Evolutionary conservation across 2,888 invertebrate species (phyloP).

Genomic region (Cryptocephalus moraei): DNA sequence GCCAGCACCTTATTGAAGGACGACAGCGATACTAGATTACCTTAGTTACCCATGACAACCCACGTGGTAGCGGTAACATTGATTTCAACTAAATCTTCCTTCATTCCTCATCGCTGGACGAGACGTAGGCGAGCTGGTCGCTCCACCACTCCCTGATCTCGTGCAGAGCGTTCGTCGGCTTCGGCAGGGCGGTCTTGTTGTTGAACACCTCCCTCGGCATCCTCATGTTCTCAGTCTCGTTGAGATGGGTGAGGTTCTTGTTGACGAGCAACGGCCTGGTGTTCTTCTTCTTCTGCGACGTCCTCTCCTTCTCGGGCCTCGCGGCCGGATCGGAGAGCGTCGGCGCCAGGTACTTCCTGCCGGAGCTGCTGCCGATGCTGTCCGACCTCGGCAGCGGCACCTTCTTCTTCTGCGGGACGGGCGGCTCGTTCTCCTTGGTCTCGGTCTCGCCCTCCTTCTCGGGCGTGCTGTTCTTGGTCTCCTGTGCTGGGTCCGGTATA

Average conservation of each 20-base stretch:
- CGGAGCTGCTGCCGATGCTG: constrained; percentile 68
- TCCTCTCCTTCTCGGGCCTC: constrained; percentile 45
- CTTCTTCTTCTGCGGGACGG: constrained; percentile 23
- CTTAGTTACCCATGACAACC: too few species aligned
- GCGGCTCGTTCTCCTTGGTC: constrained; percentile 38
- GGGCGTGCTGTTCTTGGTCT: constrained; percentile 48
- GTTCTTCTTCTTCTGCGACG: constrained; percentile 40
- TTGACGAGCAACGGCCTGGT: constrained; percentile 38
- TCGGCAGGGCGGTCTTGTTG: constrained; percentile 40
- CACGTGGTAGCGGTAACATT: too few species aligned
- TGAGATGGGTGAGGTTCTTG: constrained; percentile 44
- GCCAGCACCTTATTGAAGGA: too few species aligned
- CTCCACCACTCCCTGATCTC: constrained; percentile 83
- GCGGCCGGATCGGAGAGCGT: constrained; percentile 67
- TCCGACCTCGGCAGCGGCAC: constrained; percentile 52
- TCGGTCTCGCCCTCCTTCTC: constrained; percentile 43
- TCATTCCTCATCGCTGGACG: constrained; percentile 50
- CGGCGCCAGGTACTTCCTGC: constrained; percentile 72
- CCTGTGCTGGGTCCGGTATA: constrained; percentile 46
- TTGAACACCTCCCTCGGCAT: constrained; percentile 22
- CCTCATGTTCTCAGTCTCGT: constrained; percentile 35
- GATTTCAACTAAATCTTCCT: too few species aligned
- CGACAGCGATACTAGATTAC: too few species aligned
- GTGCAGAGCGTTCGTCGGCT: constrained; percentile 48
- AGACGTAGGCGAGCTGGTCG: constrained; percentile 58